Conservation (phyloP, 1,140 invertebrate species). For the Drosophila ohnishii region DNA sequence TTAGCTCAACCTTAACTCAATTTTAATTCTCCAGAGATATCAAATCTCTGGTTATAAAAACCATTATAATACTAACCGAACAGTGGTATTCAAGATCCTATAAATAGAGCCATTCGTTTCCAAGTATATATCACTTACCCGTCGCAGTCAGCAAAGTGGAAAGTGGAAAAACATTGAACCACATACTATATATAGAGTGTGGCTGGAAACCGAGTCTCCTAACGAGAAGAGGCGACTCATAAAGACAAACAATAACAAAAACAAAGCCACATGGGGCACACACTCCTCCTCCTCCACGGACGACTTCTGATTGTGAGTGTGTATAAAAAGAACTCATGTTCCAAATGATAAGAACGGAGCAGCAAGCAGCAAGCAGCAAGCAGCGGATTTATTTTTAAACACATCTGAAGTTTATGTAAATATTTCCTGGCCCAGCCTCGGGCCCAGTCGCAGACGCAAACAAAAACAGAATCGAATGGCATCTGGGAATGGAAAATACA, state of each 20-base stretch:
- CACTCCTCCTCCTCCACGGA: neutral
- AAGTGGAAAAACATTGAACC: conserved; percentile 63
- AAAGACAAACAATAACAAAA: conserved; percentile 45
- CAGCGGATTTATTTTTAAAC: conserved; percentile 73
- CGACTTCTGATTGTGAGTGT: conserved; percentile 27
- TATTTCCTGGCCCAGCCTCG: conserved; percentile 63
- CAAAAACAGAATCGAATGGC: conserved; percentile 56
- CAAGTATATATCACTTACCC: conserved; percentile 19
- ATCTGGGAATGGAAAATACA: conserved; percentile 55
- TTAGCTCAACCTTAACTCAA: too few species aligned
- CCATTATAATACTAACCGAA: conserved; percentile 8
- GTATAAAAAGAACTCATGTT: conserved; percentile 64
- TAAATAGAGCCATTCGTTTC: conserved; percentile 8
- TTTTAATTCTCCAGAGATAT: neutral
- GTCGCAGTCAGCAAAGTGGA: neutral
- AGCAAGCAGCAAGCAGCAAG: conserved; percentile 14
- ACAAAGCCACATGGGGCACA: conserved; percentile 38
- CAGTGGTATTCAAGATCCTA: conserved; percentile 13
- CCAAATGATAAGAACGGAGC: conserved; percentile 71
- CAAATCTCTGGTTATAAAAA: neutral
- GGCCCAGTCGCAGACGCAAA: conserved; percentile 50
- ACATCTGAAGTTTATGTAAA: conserved; percentile 78
- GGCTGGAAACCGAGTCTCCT: conserved; percentile 34
- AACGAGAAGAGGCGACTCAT: conserved; percentile 22
- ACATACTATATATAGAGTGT: conserved; percentile 54